These are phyloP conservation scores for Hecatera dysodea DNA, from an alignment of 2,888 invertebrate genomes.

Conservation along the genomic window DNA sequence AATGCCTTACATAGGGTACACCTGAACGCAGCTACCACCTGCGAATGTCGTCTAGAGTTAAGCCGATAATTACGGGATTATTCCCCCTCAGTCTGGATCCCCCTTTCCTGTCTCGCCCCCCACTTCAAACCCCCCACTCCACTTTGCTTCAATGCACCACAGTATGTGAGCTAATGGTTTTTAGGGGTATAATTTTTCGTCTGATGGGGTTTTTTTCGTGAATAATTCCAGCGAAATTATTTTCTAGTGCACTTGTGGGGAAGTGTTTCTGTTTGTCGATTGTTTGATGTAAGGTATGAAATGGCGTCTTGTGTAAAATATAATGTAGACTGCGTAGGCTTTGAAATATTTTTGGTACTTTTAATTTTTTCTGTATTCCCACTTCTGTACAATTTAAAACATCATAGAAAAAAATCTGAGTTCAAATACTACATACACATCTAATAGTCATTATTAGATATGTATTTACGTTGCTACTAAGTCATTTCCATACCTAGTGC, in stretches of 20 bases:
- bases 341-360: background rate
- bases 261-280: slow-evolving; percentile 70
- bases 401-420: background rate
- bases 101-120: slow-evolving; percentile 75
- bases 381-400: background rate
- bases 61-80: slow-evolving; percentile 90
- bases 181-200: slow-evolving; percentile 87
- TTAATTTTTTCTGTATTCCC: background rate
- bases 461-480: no score
- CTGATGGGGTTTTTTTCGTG: slow-evolving; percentile 81
- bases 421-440: no score
- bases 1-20: slow-evolving; percentile 72
- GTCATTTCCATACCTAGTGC: background rate
- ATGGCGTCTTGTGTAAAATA: slow-evolving; percentile 42
- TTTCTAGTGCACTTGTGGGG: slow-evolving; percentile 67
- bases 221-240: slow-evolving; percentile 80
- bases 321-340: background rate
- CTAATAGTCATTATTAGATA: no score
- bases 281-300: slow-evolving; percentile 68
- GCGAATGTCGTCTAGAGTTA: slow-evolving; percentile 89
- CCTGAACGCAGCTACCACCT: slow-evolving; percentile 83
- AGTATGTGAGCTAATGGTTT: slow-evolving; percentile 88
- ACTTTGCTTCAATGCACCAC: slow-evolving; percentile 85
- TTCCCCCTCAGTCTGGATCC: slow-evolving; percentile 72
- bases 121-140: slow-evolving; percentile 78